These are phyloP conservation scores for Reticulitermes lucifugus DNA, from an alignment of 2,888 invertebrate genomes.

Conservation along the genomic window DNA sequence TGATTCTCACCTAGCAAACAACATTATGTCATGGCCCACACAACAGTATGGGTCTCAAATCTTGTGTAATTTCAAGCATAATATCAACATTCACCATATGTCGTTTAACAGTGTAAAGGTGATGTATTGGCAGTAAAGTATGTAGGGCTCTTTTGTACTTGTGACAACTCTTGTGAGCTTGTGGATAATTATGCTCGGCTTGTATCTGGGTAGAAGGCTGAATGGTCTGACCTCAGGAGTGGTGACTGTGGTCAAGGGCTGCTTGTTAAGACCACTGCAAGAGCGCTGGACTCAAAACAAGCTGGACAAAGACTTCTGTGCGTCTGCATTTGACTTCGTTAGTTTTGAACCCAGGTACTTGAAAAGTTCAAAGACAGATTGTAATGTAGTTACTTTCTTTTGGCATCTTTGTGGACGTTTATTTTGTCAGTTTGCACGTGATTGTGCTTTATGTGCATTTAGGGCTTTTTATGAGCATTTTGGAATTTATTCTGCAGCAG, in stretches of 20 bases:
- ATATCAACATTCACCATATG: too few relatives aligned
- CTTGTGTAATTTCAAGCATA: too few relatives aligned
- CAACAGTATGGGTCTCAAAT: too few relatives aligned
- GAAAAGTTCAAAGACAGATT: too few relatives aligned
- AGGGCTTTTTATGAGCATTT: too few relatives aligned
- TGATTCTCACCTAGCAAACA: too few relatives aligned
- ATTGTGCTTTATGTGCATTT: too few relatives aligned
- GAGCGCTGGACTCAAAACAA: conserved; percentile 54
- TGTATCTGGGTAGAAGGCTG: conserved; percentile 68
- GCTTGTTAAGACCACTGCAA: conserved; percentile 70
- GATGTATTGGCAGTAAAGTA: too few relatives aligned
- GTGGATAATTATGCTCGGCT: background rate
- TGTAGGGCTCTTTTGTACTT: too few relatives aligned
- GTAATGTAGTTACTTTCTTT: background rate
- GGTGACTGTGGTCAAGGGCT: conserved; percentile 75
- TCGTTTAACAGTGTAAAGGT: too few relatives aligned
- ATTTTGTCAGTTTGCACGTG: background rate
- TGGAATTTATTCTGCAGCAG: too few relatives aligned
- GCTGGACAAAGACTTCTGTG: conserved; percentile 61
- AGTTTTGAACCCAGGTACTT: conserved; percentile 74
- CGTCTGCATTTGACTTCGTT: conserved; percentile 63
- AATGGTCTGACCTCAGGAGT: conserved; percentile 79
- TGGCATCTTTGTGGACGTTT: background rate
- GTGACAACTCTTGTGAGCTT: background rate
- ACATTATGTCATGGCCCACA: too few relatives aligned